A percentile compares a stretch with the other conserved stretches of the same genome.
Conservation (phyloP, 2,797 vertebrate species). For the Brotula barbata region DNA sequence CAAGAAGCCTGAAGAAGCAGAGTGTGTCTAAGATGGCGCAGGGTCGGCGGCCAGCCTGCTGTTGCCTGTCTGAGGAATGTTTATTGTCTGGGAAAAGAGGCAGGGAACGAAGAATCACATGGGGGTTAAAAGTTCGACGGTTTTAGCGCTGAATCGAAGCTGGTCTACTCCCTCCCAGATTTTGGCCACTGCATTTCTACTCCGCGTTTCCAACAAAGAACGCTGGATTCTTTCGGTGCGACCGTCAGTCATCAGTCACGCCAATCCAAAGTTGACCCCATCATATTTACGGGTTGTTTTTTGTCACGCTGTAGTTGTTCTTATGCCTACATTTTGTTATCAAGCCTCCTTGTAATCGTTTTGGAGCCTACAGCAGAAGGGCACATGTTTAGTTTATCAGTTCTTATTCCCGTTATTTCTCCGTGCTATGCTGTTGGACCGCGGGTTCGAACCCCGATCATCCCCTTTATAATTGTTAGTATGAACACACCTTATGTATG, state of each 20-base stretch:
- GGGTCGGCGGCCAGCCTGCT: constrained; percentile 75
- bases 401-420: too few species aligned
- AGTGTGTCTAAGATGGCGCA: constrained; percentile 83
- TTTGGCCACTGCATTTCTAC: constrained; percentile 6
- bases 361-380: too few species aligned
- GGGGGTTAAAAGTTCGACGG: constrained; percentile 11
- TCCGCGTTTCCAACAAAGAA: constrained; percentile 30
- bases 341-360: too few species aligned
- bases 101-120: constrained; percentile 46
- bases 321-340: constrained; percentile 20
- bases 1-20: constrained; percentile 70
- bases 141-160: not conserved
- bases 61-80: constrained; percentile 75
- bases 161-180: not conserved
- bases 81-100: constrained; percentile 64
- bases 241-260: constrained; percentile 13
- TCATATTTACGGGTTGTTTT: constrained; percentile 32
- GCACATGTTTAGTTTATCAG: too few species aligned
- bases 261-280: constrained; percentile 63
- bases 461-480: too few species aligned
- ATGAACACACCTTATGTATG: too few species aligned
- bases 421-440: too few species aligned
- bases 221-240: constrained; percentile 5
- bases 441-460: too few species aligned
- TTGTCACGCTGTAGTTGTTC: constrained; percentile 20